Percentiles rank a stretch among this genome's conserved stretches.
phyloP scores from a whole-genome alignment of 2,888 invertebrate genomes.

The Tetragonisca angustula region DNA sequence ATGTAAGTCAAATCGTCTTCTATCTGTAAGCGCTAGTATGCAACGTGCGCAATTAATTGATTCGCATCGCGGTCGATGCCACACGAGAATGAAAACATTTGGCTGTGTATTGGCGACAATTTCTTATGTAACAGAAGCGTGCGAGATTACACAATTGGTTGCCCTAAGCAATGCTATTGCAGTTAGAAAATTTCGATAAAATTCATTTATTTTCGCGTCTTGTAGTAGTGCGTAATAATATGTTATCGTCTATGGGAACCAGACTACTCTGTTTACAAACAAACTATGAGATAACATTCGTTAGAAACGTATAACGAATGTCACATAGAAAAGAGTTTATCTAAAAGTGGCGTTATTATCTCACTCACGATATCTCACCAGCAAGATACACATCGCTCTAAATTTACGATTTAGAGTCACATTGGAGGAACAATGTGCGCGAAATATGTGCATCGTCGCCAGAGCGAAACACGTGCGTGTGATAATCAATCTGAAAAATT shows the following conservation, averaged over 20 bases:
- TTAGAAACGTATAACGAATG: constrained; percentile 33
- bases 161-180: constrained; percentile 23
- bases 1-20: not conserved
- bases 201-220: constrained; percentile 20
- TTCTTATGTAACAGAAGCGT: constrained; percentile 43
- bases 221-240: not conserved
- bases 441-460: not conserved
- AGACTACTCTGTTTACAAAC: constrained; percentile 63
- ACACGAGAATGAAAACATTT: constrained; percentile 11
- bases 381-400: not conserved
- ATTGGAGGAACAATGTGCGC: not conserved
- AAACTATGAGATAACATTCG: constrained; percentile 53
- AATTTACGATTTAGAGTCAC: constrained; percentile 2
- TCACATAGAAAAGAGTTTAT: constrained; percentile 37
- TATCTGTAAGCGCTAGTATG: not conserved
- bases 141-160: constrained; percentile 33
- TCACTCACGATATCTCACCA: not conserved
- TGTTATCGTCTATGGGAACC: constrained; percentile 33
- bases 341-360: constrained; percentile 11
- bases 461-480: constrained; percentile 28
- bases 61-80: constrained; percentile 12
- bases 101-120: constrained; percentile 33
- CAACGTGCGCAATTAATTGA: constrained; percentile 17
- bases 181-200: constrained; percentile 45
- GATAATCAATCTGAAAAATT: constrained; percentile 37